Evolutionary conservation across 1,140 invertebrate species (phyloP), one percentile per base, ranked within the genome.

Genomic region (Anadara kagoshimensis): DNA sequence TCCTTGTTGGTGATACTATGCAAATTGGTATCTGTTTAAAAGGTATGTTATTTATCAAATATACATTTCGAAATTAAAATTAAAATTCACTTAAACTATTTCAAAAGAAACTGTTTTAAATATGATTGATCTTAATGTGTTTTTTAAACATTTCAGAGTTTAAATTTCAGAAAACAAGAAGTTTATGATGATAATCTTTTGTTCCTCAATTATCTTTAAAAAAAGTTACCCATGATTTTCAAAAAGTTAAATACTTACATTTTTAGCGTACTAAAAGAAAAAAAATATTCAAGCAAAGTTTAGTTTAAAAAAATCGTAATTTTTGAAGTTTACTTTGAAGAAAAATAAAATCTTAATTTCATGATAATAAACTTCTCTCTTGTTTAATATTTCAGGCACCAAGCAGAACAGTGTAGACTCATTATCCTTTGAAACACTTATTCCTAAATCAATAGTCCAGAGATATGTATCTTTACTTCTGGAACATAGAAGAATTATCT

Each of bases 391-490:
- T 82, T 26, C 58, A 90, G 89, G 91, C 56, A 96, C 96, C 77
- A 93, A 95, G 67, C 95, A 97, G 78, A 92, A 95, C 71, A 94
- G 94, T 78, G 94, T 99, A 36, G 98, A 98, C 75, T 95, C 96
- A 72, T 90, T 99, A 62, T 95, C 96, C 0, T 97, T 99, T 86
- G 97, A 99, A 87, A 98, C 96, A 24, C 91, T 99, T 51, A 98
- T 99, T 88, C 97, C 98, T 69, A 96, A 97, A 90, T 95, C 96
- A 75, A 97, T 99, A 79, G 94, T 98, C 62, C 96, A 98, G 90
- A 93, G 97, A 87, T 96, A 97, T 80, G 92, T 97, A 7, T 94
- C 95, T 7, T 90, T 98, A 54, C 88, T 99, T 58, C 93, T 94
- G 26, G 97, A 99, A 85, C 96, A 99, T 89, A 91, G 96, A 45